These are phyloP conservation scores for Apotomis turbidana DNA, from an alignment of 2,888 invertebrate genomes.

Conservation along the genomic window DNA sequence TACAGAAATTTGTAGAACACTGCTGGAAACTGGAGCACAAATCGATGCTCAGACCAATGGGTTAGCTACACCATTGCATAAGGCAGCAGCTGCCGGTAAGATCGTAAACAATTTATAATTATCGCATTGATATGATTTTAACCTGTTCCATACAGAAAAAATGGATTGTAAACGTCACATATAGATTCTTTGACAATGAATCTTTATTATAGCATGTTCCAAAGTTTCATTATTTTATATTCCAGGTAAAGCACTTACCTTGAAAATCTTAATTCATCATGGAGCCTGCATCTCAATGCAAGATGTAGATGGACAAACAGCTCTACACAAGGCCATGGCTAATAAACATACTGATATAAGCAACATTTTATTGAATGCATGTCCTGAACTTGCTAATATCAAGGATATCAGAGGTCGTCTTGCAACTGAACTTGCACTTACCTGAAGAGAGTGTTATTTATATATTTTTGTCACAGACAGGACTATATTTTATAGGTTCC, in stretches of 20 bases:
- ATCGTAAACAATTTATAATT: neutral
- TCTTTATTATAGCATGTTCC: neutral
- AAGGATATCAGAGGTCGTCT: slow-evolving; percentile 73
- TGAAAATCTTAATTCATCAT: slow-evolving; percentile 85
- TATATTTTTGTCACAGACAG: too few species aligned
- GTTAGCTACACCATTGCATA: slow-evolving; percentile 90
- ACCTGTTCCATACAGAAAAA: too few species aligned
- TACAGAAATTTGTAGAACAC: slow-evolving; percentile 86
- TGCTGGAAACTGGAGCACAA: slow-evolving; percentile 88
- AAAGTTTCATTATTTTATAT: slow-evolving; percentile 42
- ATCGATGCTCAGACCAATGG: slow-evolving; percentile 91
- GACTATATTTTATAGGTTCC: too few species aligned
- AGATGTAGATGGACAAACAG: slow-evolving; percentile 92
- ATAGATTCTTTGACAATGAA: too few species aligned
- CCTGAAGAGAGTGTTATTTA: neutral
- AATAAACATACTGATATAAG: slow-evolving; percentile 78
- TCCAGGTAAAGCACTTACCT: slow-evolving; percentile 86
- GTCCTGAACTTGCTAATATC: slow-evolving; percentile 63
- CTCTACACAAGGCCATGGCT: slow-evolving; percentile 89
- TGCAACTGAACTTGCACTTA: slow-evolving; percentile 60
- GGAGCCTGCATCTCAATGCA: slow-evolving; percentile 85
- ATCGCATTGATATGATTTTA: too few species aligned
- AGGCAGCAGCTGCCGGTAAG: slow-evolving; percentile 90
- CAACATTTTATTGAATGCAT: slow-evolving; percentile 66
- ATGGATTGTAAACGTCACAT: too few species aligned